phyloP scores from a whole-genome alignment of 2,888 invertebrate species.

The Anagyrus pseudococci region DNA sequence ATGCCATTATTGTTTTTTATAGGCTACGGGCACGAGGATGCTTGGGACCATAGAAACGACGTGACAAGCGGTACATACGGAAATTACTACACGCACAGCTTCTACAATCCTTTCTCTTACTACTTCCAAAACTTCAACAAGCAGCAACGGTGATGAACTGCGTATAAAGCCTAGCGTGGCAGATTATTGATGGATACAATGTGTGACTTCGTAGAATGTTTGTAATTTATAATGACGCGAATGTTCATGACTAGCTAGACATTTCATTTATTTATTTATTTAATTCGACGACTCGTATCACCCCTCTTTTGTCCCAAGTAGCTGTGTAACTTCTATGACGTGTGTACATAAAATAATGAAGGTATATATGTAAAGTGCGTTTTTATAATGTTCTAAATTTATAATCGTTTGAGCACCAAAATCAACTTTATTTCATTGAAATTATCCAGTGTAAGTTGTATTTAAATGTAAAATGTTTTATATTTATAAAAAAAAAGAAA shows the following conservation, averaged over 20 bases:
- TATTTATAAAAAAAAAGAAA: no score
- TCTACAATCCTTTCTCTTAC: constrained; percentile 30
- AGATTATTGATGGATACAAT: not conserved
- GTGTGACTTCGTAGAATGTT: constrained; percentile 3
- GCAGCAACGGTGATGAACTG: constrained; percentile 15
- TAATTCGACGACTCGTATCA: not conserved
- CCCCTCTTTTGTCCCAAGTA: no score
- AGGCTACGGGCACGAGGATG: constrained; percentile 56
- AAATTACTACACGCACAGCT: constrained; percentile 25
- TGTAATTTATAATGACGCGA: constrained; percentile 25
- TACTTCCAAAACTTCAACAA: constrained; percentile 36
- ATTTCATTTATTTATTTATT: not conserved
- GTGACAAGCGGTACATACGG: constrained; percentile 31
- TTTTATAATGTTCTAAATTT: no score
- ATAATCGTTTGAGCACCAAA: no score
- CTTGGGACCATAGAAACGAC: constrained; percentile 56
- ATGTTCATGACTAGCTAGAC: not conserved
- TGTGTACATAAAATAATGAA: no score
- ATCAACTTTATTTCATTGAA: no score
- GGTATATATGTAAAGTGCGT: no score
- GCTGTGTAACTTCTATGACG: no score
- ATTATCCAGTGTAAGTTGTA: no score
- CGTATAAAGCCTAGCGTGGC: not conserved
- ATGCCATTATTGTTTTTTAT: constrained; percentile 16
- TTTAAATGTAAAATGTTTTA: no score